phyloP scores from a whole-genome alignment of 1,140 invertebrate genomes.

The Paramacrobiotus metropolitanus region DNA sequence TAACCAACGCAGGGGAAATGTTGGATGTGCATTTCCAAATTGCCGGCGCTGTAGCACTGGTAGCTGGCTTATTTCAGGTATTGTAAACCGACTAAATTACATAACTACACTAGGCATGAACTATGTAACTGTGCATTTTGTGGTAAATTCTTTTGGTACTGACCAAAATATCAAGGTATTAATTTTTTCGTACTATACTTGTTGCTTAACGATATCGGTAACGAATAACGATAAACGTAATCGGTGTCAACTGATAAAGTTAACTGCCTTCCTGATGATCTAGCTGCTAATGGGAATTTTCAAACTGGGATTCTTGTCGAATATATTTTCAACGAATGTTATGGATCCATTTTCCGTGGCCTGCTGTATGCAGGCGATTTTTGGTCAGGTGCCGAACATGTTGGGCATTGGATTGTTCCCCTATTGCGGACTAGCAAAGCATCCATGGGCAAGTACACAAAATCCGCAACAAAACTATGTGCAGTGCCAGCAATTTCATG shows the following conservation, averaged over 20 bases:
- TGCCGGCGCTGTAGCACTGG: neutral
- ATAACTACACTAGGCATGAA: neutral
- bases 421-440: neutral
- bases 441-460: neutral
- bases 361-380: neutral
- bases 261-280: too few species aligned
- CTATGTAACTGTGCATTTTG: neutral
- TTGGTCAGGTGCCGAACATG: neutral
- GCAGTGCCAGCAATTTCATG: neutral
- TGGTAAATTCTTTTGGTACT: too few species aligned
- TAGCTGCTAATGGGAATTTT: neutral
- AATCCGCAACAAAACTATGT: neutral
- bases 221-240: too few species aligned
- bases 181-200: neutral
- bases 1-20: neutral
- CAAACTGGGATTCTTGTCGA: neutral
- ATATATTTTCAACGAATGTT: neutral
- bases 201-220: too few species aligned
- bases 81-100: neutral
- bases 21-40: neutral
- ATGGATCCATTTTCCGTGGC: neutral
- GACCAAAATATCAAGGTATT: too few species aligned
- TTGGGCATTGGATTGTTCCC: neutral
- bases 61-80: neutral
- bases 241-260: too few species aligned